Evolutionary conservation across 2,113 vertebrate genomes (phyloP).

Genomic region (Climacteris rufus): DNA sequence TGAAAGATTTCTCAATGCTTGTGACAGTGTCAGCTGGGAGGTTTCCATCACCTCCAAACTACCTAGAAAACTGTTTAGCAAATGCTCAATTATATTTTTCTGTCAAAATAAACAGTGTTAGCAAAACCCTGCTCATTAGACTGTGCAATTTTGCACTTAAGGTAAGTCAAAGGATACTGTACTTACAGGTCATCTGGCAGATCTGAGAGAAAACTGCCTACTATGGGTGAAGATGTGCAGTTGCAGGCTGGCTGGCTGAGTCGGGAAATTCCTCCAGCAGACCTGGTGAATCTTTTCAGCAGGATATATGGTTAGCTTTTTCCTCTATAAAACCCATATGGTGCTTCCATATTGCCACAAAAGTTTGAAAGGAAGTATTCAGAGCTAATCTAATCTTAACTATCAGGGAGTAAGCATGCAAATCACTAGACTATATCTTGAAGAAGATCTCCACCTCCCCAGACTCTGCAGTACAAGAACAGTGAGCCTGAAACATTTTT

Average conservation of each 20-base stretch:
- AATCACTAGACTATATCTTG: neutral
- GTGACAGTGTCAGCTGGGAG: neutral
- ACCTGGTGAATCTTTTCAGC: neutral
- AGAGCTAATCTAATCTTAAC: neutral
- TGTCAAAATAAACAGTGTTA: neutral
- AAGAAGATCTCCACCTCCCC: neutral
- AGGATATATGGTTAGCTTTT: neutral
- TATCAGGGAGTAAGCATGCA: neutral
- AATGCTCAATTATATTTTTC: neutral
- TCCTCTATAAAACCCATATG: neutral
- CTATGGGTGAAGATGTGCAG: neutral
- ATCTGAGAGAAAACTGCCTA: neutral
- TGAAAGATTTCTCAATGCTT: neutral
- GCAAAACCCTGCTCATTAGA: neutral
- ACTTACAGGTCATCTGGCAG: neutral
- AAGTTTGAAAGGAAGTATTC: neutral
- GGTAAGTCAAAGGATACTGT: neutral
- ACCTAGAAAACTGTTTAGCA: neutral
- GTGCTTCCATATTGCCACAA: neutral
- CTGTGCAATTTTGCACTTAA: neutral
- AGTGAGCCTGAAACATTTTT: neutral
- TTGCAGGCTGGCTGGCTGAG: neutral
- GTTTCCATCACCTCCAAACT: neutral
- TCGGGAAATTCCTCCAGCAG: neutral
- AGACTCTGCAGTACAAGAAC: neutral